Evolutionary conservation across 2,113 vertebrate species (phyloP).

Genomic region (Fregata magnificens): DNA sequence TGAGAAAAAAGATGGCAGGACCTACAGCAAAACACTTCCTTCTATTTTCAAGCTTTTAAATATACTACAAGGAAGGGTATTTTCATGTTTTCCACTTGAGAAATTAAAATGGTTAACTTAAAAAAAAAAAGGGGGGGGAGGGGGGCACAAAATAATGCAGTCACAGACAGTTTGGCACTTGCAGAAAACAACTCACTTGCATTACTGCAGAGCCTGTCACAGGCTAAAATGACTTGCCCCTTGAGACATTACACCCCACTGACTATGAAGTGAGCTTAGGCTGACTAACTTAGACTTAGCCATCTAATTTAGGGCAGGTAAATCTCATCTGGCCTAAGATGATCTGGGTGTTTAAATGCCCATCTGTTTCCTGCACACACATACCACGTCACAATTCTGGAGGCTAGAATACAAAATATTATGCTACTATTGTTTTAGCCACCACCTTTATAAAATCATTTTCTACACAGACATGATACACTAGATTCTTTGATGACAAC

Average conservation of each 20-base stretch:
- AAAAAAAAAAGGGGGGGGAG: fast-evolving
- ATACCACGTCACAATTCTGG: background rate
- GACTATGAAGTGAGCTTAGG: background rate
- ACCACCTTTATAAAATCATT: background rate
- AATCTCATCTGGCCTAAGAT: background rate
- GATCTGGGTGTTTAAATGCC: background rate
- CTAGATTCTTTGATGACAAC: background rate
- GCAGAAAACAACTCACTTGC: background rate
- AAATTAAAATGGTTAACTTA: background rate
- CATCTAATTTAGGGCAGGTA: background rate
- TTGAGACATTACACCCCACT: background rate
- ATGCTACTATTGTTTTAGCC: background rate
- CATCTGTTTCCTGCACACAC: background rate
- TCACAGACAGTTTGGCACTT: background rate
- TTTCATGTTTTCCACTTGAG: background rate
- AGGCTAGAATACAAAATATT: background rate
- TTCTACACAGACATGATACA: background rate
- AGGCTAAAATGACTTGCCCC: background rate
- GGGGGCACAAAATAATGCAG: background rate
- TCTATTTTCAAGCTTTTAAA: background rate
- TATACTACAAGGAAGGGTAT: background rate
- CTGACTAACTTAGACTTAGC: background rate
- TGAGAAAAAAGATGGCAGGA: background rate
- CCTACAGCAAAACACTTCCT: background rate
- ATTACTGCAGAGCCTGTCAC: background rate